Evolutionary conservation across 2,888 invertebrate species (phyloP).

Genomic region (Erynnis tages): DNA sequence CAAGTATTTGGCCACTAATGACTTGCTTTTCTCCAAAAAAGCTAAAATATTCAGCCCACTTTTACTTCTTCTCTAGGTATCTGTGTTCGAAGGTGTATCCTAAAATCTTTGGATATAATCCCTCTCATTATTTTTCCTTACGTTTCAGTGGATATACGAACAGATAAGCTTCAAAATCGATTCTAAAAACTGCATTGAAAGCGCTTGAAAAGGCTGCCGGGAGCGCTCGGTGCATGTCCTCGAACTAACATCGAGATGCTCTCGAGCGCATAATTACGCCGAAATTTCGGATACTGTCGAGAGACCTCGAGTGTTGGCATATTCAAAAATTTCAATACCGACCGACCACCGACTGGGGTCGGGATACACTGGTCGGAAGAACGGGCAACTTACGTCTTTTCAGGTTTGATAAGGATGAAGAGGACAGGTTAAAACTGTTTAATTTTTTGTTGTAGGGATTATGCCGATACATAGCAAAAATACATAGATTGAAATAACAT

Average conservation of each 20-base stretch:
- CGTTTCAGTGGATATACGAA: neutral
- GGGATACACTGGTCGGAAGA: conserved; percentile 40
- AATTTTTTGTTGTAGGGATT: too few relatives aligned
- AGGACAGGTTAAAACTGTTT: too few relatives aligned
- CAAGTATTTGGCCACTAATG: too few relatives aligned
- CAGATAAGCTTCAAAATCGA: conserved; percentile 3
- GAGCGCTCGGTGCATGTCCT: conserved; percentile 30
- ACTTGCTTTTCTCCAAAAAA: too few relatives aligned
- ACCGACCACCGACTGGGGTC: conserved; percentile 50
- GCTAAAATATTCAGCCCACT: too few relatives aligned
- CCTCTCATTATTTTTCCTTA: neutral
- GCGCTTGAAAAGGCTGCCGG: conserved; percentile 18
- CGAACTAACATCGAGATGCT: conserved; percentile 52
- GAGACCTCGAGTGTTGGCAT: conserved; percentile 66
- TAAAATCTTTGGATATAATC: too few relatives aligned
- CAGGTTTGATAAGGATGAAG: too few relatives aligned
- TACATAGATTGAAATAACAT: too few relatives aligned
- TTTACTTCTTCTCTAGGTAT: too few relatives aligned
- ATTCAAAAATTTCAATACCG: conserved; percentile 77
- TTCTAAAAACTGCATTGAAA: conserved; percentile 15
- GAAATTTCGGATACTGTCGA: conserved; percentile 73
- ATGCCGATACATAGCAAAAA: too few relatives aligned
- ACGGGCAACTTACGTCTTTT: too few relatives aligned
- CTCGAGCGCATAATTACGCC: conserved; percentile 64
- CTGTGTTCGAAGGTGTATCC: too few relatives aligned